Evolutionary conservation across 2,113 vertebrate species (phyloP).

Genomic region (Pyxicephalus adspersus): DNA sequence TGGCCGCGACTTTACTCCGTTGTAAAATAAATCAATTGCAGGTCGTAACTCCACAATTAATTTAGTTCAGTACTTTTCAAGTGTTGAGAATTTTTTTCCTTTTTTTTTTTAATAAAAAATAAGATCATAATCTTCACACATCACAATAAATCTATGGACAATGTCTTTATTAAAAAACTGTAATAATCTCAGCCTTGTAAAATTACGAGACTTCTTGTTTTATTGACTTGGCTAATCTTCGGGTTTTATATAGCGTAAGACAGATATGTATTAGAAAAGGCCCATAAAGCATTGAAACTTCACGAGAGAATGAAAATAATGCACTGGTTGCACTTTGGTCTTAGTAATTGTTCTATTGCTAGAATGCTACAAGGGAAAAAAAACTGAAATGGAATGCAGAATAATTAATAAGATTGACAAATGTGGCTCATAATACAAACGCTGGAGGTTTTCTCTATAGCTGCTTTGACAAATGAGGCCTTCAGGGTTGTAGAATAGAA

Average conservation of each 20-base stretch:
- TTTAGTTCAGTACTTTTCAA: constrained; percentile 11
- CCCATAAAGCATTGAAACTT: background rate
- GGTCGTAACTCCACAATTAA: constrained; percentile 19
- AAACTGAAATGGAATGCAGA: too few relatives aligned
- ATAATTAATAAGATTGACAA: background rate
- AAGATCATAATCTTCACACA: constrained; percentile 28
- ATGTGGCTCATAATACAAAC: background rate
- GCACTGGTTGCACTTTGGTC: background rate
- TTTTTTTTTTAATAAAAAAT: background rate
- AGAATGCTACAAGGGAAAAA: background rate
- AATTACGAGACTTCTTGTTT: constrained; percentile 6
- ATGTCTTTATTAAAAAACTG: background rate
- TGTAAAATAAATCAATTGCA: constrained; percentile 45
- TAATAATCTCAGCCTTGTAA: constrained; percentile 30
- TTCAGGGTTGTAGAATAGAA: too few relatives aligned
- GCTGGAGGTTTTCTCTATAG: too few relatives aligned
- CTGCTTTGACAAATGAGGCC: too few relatives aligned
- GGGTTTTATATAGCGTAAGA: background rate
- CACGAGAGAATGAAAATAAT: background rate
- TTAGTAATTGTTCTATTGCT: background rate
- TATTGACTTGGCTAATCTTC: constrained; percentile 12
- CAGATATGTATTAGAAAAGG: background rate
- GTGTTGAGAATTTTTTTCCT: background rate
- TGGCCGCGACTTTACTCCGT: background rate
- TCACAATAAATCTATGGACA: constrained; percentile 12